A percentile compares a stretch with the other conserved stretches of the same genome.
phyloP scores from a whole-genome alignment of 2,888 invertebrate species.

The Neocrepidodera transversa region DNA sequence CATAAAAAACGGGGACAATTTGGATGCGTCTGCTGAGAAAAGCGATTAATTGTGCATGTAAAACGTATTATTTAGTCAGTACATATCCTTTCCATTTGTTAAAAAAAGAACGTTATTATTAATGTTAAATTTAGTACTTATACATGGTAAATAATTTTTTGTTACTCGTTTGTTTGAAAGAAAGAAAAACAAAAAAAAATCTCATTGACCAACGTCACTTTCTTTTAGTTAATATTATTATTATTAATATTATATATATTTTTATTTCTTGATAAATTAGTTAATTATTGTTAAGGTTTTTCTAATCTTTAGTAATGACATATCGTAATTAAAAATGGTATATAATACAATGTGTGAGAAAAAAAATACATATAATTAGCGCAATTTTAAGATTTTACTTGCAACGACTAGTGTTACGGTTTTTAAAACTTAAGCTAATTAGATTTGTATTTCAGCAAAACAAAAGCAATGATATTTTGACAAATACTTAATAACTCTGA shows the following conservation, averaged over 20 bases:
- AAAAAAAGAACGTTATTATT: conserved; percentile 33
- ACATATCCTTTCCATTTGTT: conserved; percentile 53
- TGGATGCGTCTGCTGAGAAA: conserved; percentile 48
- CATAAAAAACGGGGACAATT: conserved; percentile 59
- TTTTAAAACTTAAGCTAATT: conserved; percentile 44
- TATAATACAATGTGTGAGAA: conserved; percentile 3
- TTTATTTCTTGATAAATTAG: no score
- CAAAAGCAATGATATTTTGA: conserved; percentile 34
- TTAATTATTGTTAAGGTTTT: conserved; percentile 24
- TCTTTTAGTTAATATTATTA: conserved; percentile 18
- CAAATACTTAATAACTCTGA: conserved; percentile 18
- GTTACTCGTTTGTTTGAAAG: conserved; percentile 27
- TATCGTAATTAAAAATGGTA: conserved; percentile 17
- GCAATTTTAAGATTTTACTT: conserved; percentile 46
- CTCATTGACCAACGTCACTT: conserved; percentile 38
- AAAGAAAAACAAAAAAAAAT: conserved; percentile 29
- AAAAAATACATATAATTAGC: conserved; percentile 25
- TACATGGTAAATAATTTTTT: conserved; percentile 20
- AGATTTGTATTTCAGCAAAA: conserved; percentile 26
- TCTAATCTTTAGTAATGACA: conserved; percentile 25
- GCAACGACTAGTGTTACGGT: conserved; percentile 51
- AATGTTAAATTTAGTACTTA: conserved; percentile 38
- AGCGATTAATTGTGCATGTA: conserved; percentile 39
- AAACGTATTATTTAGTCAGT: conserved; percentile 35
- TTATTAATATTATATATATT: no score